Percentiles rank a stretch among this genome's conserved stretches.
These are phyloP conservation scores for Fistularia commersonii DNA, from an alignment of 2,797 vertebrate genomes.

Conservation along the genomic window DNA sequence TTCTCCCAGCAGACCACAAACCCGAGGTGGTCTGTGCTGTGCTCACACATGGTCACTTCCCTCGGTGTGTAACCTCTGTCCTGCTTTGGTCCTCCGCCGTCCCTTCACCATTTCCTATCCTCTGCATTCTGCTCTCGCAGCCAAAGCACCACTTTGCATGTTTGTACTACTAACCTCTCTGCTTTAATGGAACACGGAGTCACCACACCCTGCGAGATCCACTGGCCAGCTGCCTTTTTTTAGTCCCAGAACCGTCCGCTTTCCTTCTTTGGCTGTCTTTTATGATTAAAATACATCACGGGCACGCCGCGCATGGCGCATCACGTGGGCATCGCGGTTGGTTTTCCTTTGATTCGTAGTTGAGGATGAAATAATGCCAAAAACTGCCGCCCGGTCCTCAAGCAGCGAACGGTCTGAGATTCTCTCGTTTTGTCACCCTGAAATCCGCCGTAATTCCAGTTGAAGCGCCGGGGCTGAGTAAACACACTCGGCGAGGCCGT, in stretches of 20 bases:
- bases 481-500: no score
- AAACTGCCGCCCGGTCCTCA: no score
- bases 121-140: conserved; percentile 38
- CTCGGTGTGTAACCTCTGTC: conserved; percentile 28
- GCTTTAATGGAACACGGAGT: conserved; percentile 45
- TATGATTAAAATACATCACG: not conserved
- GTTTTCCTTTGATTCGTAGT: no score
- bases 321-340: no score
- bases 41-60: conserved; percentile 36
- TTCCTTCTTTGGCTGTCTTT: conserved; percentile 20
- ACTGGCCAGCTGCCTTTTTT: conserved; percentile 29
- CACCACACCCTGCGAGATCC: conserved; percentile 49
- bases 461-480: no score
- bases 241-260: conserved; percentile 14
- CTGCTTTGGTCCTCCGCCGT: conserved; percentile 14
- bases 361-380: no score
- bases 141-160: conserved; percentile 49
- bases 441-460: no score
- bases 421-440: no score
- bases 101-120: conserved; percentile 18
- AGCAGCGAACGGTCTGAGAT: no score
- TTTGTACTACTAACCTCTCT: conserved; percentile 42
- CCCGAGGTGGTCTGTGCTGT: conserved; percentile 22
- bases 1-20: conserved; percentile 4
- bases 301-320: no score